A percentile compares a stretch with the other conserved stretches of the same genome.
phyloP scores from a whole-genome alignment of 64 coral and sea anemone genomes.

The Montipora foliosa region DNA sequence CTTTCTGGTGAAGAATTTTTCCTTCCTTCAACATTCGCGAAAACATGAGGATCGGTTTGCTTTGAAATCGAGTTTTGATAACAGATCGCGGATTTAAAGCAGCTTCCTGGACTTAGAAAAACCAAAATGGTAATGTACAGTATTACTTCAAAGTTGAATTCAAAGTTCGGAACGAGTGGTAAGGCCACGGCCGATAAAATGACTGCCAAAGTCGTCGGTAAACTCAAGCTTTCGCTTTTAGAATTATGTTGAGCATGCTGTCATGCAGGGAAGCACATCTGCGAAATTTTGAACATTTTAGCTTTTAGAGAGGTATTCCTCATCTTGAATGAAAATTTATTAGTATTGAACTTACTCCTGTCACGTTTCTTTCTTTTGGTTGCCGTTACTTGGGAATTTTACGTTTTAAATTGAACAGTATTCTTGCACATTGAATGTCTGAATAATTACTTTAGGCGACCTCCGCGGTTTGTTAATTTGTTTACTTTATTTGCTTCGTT shows the following conservation, averaged over 20 bases:
- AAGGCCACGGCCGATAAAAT: too few relatives aligned
- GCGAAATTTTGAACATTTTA: not conserved
- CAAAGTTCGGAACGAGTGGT: not conserved
- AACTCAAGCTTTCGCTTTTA: too few relatives aligned
- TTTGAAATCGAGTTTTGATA: not conserved
- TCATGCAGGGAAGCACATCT: too few relatives aligned
- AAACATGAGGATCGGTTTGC: not conserved
- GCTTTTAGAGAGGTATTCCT: not conserved
- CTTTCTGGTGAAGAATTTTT: too few relatives aligned
- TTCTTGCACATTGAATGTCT: not conserved
- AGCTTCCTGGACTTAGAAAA: not conserved
- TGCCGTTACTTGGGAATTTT: not conserved
- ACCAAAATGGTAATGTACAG: not conserved
- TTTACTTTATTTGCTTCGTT: too few relatives aligned
- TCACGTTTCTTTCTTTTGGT: constrained; percentile 1
- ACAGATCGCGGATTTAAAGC: not conserved
- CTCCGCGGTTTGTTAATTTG: too few relatives aligned
- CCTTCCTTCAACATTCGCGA: not conserved
- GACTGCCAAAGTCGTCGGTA: too few relatives aligned
- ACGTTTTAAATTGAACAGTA: not conserved
- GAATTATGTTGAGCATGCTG: too few relatives aligned
- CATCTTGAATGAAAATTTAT: constrained; percentile 3
- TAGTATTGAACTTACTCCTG: not conserved
- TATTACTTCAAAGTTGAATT: not conserved
- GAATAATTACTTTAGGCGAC: too few relatives aligned